Evolutionary conservation across 2,888 invertebrate species (phyloP).

Genomic region (Ctena decussata): DNA sequence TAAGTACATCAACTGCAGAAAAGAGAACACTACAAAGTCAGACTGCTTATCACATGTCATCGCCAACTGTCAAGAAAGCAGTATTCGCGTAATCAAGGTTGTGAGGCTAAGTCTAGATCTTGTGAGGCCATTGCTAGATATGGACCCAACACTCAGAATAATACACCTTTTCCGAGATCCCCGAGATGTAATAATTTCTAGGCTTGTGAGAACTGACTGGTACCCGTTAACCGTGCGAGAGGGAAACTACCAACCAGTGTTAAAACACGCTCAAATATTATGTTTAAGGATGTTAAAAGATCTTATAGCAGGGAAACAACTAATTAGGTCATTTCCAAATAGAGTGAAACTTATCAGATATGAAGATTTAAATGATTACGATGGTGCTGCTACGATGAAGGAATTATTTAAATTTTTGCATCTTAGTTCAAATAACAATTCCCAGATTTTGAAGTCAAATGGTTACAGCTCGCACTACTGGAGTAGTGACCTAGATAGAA

Average conservation of each 20-base stretch:
- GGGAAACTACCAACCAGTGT: background rate
- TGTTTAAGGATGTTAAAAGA: background rate
- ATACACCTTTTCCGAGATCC: background rate
- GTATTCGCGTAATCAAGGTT: background rate
- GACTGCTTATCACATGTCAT: no score
- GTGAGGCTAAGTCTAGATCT: background rate
- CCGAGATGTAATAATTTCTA: background rate
- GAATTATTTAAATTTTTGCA: background rate
- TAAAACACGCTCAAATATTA: background rate
- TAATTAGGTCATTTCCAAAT: background rate
- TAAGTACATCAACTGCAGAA: no score
- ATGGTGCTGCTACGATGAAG: background rate
- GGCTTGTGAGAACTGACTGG: background rate
- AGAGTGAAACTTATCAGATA: background rate
- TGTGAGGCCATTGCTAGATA: background rate
- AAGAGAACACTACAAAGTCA: no score
- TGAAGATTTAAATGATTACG: background rate
- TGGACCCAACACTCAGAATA: background rate
- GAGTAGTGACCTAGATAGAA: background rate
- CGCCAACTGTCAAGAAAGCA: background rate
- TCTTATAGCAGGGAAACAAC: background rate
- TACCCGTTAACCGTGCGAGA: background rate
- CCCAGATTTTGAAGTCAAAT: background rate
- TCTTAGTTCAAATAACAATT: background rate
- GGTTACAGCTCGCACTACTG: background rate